Evolutionary conservation across 2,888 invertebrate genomes (phyloP).

Genomic region (Halocaridina rubra): DNA sequence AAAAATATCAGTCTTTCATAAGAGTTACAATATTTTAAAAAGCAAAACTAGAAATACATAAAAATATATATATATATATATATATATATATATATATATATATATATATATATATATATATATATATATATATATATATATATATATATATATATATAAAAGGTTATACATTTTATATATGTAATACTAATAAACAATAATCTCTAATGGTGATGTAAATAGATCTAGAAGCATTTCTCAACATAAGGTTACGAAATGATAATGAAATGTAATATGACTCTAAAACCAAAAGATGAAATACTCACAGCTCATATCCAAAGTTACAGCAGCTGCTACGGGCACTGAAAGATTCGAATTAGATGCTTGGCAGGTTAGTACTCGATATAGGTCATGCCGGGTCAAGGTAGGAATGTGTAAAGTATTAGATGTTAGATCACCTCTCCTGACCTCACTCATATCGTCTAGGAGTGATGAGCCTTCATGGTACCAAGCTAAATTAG

Average conservation of each 20-base stretch:
- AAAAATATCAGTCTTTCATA: too few species aligned
- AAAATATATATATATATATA: not conserved
- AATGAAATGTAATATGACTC: too few species aligned
- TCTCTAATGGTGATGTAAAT: too few species aligned
- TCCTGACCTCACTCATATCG: constrained; percentile 29
- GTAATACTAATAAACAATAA: too few species aligned
- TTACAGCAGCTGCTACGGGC: constrained; percentile 49
- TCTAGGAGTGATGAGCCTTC: constrained; percentile 26
- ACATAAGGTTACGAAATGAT: too few species aligned
- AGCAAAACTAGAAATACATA: not conserved
- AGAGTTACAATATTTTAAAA: not conserved
- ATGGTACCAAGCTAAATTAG: constrained; percentile 54
- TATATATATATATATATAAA: too few species aligned
- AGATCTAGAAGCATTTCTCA: too few species aligned
- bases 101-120: not conserved
- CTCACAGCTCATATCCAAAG: constrained; percentile 60
- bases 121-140: not conserved
- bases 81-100: not conserved
- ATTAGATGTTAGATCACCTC: constrained; percentile 24
- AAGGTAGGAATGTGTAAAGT: constrained; percentile 36
- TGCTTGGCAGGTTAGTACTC: constrained; percentile 47
- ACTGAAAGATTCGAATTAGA: constrained; percentile 49
- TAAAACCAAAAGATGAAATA: too few species aligned
- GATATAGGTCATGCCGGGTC: constrained; percentile 28
- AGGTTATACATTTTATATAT: not conserved